A percentile compares a stretch with the other conserved stretches of the same genome.
phyloP scores from a whole-genome alignment of 2,113 vertebrate species.

The Crotophaga sulcirostris region DNA sequence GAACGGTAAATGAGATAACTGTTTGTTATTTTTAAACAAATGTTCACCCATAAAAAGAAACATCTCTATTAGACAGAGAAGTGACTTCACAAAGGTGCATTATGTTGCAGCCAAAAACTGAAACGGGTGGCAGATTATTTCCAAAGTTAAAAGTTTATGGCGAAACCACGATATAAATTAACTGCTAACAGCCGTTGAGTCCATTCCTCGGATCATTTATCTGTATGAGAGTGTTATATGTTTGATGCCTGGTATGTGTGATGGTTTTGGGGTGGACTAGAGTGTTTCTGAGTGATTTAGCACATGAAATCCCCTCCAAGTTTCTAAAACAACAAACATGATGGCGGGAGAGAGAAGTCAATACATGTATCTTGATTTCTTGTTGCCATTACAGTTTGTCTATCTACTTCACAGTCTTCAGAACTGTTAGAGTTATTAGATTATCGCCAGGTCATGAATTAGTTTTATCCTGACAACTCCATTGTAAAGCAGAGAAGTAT shows the following conservation, averaged over 20 bases:
- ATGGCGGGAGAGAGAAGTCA: constrained; percentile 10
- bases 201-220: constrained; percentile 68
- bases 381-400: not conserved
- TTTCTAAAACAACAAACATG: constrained; percentile 51
- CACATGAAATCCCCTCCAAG: constrained; percentile 33
- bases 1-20: constrained; percentile 52
- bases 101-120: constrained; percentile 61
- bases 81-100: constrained; percentile 64
- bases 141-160: constrained; percentile 66
- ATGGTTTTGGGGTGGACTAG: constrained; percentile 39
- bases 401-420: not conserved
- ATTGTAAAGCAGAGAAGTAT: not conserved
- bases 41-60: constrained; percentile 38
- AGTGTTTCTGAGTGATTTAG: constrained; percentile 68
- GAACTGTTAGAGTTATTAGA: not conserved
- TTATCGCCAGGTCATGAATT: not conserved
- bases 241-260: constrained; percentile 48
- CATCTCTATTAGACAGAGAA: constrained; percentile 59
- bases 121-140: constrained; percentile 63
- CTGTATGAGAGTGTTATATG: constrained; percentile 61
- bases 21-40: constrained; percentile 66
- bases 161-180: constrained; percentile 63
- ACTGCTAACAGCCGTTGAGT: constrained; percentile 61
- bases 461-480: not conserved
- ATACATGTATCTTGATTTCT: constrained; percentile 1